Conservation (phyloP, 2,888 invertebrate species). For the Erebia palarica region DNA sequence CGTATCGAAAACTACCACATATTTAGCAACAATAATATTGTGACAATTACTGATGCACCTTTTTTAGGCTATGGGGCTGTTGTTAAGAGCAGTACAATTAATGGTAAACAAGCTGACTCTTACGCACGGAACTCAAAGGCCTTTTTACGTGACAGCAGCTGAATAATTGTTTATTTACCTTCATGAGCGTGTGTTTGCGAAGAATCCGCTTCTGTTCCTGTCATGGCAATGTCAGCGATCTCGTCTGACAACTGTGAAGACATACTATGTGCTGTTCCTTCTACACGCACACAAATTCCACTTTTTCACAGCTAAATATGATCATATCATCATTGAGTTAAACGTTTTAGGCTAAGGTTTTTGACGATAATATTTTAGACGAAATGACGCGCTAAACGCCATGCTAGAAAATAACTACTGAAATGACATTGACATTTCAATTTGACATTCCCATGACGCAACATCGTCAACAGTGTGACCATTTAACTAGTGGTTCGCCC, state of each 20-base stretch:
- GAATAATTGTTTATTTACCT: slow-evolving; percentile 64
- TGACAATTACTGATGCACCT: too few relatives aligned
- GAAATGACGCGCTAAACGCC: background rate
- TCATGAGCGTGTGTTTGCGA: slow-evolving; percentile 70
- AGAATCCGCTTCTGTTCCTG: slow-evolving; percentile 67
- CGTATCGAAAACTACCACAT: too few relatives aligned
- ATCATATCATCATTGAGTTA: background rate
- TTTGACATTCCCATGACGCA: background rate
- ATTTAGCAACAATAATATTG: too few relatives aligned
- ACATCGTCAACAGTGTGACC: background rate
- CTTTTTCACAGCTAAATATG: background rate
- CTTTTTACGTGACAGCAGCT: background rate
- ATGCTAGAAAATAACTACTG: too few relatives aligned
- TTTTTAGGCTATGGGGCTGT: too few relatives aligned
- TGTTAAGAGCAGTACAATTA: too few relatives aligned
- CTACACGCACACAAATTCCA: background rate
- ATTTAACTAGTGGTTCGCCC: too few relatives aligned
- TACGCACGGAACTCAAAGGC: too few relatives aligned
- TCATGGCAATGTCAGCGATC: slow-evolving; percentile 64
- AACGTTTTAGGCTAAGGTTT: background rate
- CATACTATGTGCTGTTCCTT: slow-evolving; percentile 33
- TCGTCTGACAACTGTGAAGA: slow-evolving; percentile 63
- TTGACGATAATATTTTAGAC: background rate
- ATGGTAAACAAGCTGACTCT: too few relatives aligned
- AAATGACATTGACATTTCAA: background rate